phyloP scores from a whole-genome alignment of 37 sponge, comb jelly and placozoan species.

The Ianthella basta region DNA sequence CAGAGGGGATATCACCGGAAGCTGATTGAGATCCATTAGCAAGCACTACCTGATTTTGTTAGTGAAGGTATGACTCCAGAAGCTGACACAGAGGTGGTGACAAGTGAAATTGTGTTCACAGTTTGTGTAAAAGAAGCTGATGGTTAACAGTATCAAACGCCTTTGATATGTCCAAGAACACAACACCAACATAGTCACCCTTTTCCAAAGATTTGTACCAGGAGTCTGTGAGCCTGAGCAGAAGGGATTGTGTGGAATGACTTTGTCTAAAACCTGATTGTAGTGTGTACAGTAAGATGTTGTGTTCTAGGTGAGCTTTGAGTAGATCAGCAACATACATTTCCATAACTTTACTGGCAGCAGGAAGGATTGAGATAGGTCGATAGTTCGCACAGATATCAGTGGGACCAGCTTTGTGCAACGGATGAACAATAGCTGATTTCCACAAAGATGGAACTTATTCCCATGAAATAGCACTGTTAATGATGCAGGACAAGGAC shows the following conservation, averaged over 20 bases:
- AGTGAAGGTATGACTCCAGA: conserved; percentile 12
- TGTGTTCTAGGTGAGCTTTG: conserved; percentile 5
- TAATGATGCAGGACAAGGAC: conserved; percentile 14
- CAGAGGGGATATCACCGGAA: conserved; percentile 3
- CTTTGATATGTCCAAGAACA: conserved; percentile 22
- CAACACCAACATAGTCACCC: conserved; percentile 10
- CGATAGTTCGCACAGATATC: conserved; percentile 21
- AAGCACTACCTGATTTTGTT: background rate
- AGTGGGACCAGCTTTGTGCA: conserved; percentile 14
- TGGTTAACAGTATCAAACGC: conserved; percentile 21
- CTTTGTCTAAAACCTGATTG: conserved; percentile 27
- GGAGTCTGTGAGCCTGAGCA: background rate
- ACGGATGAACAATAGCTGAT: conserved; percentile 26
- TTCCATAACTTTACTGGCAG: conserved; percentile 26
- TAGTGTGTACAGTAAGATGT: conserved; percentile 9
- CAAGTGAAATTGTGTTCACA: background rate
- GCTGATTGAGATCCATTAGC: background rate
- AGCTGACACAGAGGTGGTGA: conserved; percentile 14
- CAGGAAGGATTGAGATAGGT: conserved; percentile 27
- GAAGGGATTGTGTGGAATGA: conserved; percentile 20
- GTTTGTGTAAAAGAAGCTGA: conserved; percentile 13
- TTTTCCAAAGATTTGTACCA: conserved; percentile 28
- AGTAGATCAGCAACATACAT: conserved; percentile 15
- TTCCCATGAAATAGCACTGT: conserved; percentile 10
- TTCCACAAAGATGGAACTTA: conserved; percentile 14